Conservation (phyloP, 1,140 invertebrate species). For the Hycleus cichorii region DNA sequence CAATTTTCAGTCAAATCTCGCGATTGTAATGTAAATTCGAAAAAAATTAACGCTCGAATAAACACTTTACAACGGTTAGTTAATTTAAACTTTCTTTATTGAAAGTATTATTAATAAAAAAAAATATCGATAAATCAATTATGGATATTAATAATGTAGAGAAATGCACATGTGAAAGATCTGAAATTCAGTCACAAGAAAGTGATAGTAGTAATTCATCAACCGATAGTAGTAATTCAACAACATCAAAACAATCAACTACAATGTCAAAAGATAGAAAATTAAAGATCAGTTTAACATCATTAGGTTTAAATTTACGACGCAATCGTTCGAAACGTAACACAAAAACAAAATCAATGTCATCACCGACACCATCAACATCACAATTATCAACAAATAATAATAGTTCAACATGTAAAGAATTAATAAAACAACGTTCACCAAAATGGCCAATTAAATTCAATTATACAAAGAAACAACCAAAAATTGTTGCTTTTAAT, state of each 20-base stretch:
- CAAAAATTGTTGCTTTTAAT: constrained; percentile 43
- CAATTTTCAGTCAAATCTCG: background rate
- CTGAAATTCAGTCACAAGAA: constrained; percentile 19
- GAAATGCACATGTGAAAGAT: constrained; percentile 32
- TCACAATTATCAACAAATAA: background rate
- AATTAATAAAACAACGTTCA: constrained; percentile 36
- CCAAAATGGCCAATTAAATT: constrained; percentile 57
- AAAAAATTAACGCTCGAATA: too few species aligned
- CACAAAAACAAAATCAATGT: background rate
- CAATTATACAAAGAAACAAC: constrained; percentile 50
- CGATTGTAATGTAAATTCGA: background rate
- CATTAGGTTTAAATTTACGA: constrained; percentile 21
- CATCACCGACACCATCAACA: constrained; percentile 5
- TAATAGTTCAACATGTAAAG: constrained; percentile 32
- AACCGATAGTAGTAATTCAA: too few species aligned
- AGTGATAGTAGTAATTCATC: constrained; percentile 14
- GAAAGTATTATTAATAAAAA: background rate
- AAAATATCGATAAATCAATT: background rate
- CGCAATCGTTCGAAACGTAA: constrained; percentile 1
- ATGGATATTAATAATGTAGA: constrained; percentile 17
- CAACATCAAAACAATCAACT: constrained; percentile 14
- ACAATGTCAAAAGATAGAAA: constrained; percentile 25
- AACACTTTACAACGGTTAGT: too few species aligned
- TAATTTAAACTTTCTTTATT: too few species aligned
- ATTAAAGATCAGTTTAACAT: constrained; percentile 31